phyloP scores from a whole-genome alignment of 2,888 invertebrate species.

The Stenichneumon culpator region DNA sequence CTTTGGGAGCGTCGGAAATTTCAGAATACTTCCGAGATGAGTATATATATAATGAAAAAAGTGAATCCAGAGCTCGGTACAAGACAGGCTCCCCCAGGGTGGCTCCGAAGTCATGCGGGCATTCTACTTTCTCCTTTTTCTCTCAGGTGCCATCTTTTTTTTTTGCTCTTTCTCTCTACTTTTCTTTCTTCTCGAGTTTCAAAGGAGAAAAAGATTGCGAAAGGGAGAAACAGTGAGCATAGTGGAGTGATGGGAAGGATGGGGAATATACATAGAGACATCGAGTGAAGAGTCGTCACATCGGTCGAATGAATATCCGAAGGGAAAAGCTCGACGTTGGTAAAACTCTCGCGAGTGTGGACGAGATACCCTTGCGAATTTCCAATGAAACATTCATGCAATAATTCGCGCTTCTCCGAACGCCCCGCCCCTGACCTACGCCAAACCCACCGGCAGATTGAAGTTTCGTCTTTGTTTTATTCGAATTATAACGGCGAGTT shows the following conservation, averaged over 20 bases:
- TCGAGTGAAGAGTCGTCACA: conserved; percentile 3
- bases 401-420: conserved; percentile 43
- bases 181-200: conserved; percentile 23
- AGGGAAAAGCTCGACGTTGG: conserved; percentile 13
- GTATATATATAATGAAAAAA: conserved; percentile 27
- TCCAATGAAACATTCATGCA: conserved; percentile 62
- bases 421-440: not conserved
- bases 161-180: not conserved
- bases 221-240: conserved; percentile 16
- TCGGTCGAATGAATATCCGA: conserved; percentile 35
- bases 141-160: conserved; percentile 14
- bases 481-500: conserved; percentile 37
- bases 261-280: not conserved
- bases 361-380: conserved; percentile 24
- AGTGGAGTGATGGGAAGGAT: conserved; percentile 13
- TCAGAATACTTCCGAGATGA: conserved; percentile 41
- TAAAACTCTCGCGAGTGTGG: not conserved
- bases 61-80: conserved; percentile 38
- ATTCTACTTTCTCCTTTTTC: conserved; percentile 19
- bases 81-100: conserved; percentile 41
- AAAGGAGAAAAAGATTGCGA: conserved; percentile 53
- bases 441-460: conserved; percentile 32
- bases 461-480: conserved; percentile 51
- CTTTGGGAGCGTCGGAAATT: conserved; percentile 48
- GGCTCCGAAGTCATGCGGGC: conserved; percentile 25